Percentiles rank a stretch among this genome's conserved stretches.
These are phyloP conservation scores for Halcyon chelicuti DNA, from an alignment of 2,797 vertebrate species.

Conservation along the genomic window DNA sequence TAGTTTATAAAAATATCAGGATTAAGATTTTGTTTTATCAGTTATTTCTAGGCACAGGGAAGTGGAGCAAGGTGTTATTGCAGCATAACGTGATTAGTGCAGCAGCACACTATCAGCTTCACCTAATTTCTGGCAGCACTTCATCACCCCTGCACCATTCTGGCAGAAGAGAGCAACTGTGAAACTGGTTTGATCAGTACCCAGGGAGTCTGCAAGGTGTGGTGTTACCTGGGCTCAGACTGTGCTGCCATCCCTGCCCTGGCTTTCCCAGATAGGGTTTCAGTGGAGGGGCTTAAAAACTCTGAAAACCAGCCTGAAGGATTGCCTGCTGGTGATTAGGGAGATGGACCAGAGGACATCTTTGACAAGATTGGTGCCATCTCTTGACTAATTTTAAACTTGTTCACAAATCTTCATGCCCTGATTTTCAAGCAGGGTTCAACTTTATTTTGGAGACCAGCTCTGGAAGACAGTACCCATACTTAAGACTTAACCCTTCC, in stretches of 20 bases:
- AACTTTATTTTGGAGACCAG: not conserved
- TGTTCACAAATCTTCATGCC: not conserved
- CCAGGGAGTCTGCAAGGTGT: accelerated
- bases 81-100: not conserved
- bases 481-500: not conserved
- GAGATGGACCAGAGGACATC: not conserved
- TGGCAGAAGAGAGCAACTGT: not conserved
- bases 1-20: not conserved
- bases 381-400: not conserved
- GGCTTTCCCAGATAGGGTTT: not conserved
- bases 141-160: not conserved
- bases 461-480: not conserved
- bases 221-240: not conserved
- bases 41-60: not conserved
- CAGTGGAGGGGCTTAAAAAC: not conserved
- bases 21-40: not conserved
- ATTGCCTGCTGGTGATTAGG: not conserved
- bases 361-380: not conserved
- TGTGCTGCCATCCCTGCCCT: not conserved
- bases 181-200: not conserved
- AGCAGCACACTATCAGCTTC: not conserved
- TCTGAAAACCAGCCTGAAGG: not conserved
- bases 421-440: not conserved
- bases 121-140: not conserved
- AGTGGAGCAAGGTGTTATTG: not conserved